phyloP scores from a whole-genome alignment of 1,140 invertebrate species.

The Euwallacea fornicatus region DNA sequence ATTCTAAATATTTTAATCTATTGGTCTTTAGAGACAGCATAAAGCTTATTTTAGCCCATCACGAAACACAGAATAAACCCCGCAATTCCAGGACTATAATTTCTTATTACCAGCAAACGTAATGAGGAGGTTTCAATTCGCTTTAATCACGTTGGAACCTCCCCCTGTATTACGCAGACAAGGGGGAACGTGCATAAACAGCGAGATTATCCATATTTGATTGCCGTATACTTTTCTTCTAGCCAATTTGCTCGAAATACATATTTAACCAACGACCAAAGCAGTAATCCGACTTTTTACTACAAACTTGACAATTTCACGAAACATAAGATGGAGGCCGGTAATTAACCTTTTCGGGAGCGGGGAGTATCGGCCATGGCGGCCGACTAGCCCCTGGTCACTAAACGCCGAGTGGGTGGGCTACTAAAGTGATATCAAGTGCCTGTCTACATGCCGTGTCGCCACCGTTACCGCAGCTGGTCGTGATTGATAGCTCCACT shows the following conservation, averaged over 20 bases:
- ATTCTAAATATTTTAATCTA: too few species aligned
- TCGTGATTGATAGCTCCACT: constrained; percentile 53
- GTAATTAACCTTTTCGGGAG: constrained; percentile 25
- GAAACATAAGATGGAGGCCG: constrained; percentile 21
- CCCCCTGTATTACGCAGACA: too few species aligned
- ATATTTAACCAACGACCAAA: constrained; percentile 24
- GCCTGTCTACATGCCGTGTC: constrained; percentile 54
- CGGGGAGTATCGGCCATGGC: constrained; percentile 12
- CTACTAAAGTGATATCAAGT: constrained; percentile 51
- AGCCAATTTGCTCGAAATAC: constrained; percentile 6
- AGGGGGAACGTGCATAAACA: too few species aligned
- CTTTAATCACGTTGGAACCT: too few species aligned
- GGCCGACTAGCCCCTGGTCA: constrained; percentile 47
- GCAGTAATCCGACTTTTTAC: constrained; percentile 31
- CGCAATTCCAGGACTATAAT: too few species aligned
- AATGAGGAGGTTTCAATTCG: too few species aligned
- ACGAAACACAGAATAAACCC: too few species aligned
- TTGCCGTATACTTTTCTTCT: constrained; percentile 9
- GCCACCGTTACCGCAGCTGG: constrained; percentile 52
- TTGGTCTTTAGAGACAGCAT: too few species aligned
- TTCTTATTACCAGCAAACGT: too few species aligned
- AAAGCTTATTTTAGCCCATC: too few species aligned
- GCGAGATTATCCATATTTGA: too few species aligned
- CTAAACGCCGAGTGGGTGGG: constrained; percentile 45
- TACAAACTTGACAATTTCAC: constrained; percentile 22